Evolutionary conservation across 2,113 vertebrate genomes (phyloP).

Genomic region (Thamnophis sirtalis): DNA sequence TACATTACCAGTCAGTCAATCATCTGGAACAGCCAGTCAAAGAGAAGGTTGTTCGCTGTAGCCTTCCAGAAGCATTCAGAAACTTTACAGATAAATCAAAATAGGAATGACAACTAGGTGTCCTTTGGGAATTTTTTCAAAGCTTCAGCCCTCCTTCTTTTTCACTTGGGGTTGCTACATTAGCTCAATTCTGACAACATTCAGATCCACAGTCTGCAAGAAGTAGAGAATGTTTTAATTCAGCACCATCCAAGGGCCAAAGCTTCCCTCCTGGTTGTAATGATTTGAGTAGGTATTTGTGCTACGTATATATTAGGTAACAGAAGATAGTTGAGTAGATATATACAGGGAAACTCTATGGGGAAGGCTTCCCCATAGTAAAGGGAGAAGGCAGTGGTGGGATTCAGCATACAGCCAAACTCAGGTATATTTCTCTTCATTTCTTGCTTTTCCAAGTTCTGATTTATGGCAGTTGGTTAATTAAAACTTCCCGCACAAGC

Average conservation of each 20-base stretch:
- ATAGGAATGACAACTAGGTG: not conserved
- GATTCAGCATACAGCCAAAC: too few species aligned
- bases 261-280: not conserved
- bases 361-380: not conserved
- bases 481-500: too few species aligned
- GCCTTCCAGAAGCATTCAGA: not conserved
- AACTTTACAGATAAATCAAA: not conserved
- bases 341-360: not conserved
- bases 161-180: not conserved
- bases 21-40: not conserved
- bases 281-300: not conserved
- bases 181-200: not conserved
- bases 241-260: not conserved
- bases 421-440: too few species aligned
- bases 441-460: too few species aligned
- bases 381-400: too few species aligned
- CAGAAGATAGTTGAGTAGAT: not conserved
- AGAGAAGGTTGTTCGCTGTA: not conserved
- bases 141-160: not conserved
- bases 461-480: too few species aligned
- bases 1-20: not conserved
- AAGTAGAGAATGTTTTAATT: not conserved
- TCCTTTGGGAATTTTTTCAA: not conserved
- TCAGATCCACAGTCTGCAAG: not conserved
- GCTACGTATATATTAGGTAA: not conserved